Base-by-base conservation (phyloP, 2,888 invertebrate genomes). In the Zygogramma bicolorata region DNA sequence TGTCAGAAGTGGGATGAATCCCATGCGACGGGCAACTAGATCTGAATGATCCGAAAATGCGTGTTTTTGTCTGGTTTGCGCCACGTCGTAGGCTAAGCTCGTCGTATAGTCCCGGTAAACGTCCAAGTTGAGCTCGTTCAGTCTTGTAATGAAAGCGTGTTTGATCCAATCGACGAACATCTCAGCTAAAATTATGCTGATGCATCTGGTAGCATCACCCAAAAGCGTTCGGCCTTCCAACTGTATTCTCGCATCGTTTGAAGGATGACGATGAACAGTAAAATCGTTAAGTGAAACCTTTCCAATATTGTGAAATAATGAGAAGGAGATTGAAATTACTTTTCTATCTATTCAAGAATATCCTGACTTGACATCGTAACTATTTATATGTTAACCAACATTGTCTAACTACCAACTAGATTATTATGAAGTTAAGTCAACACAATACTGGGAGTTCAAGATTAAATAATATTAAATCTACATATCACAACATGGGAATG, bases 241-340 rank as follows among this genome's bases (percentile, higher is more conserved):
- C 94, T 93, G 82, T 97, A 98, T 84, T 98, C 99, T 82, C 97
- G 96, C 97, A 99, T 97, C 38, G 99, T 99, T 86, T 99, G 96
- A 65, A 99, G 89, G 46, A 97, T 95, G 6, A 99, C 99, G 67
- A 98, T 95, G 76, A 97, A 93, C 0, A 99, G 90, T 3, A 99
- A 89, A 61, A 98, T 93, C 7, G 95, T 92, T 42, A 98, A 89
- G 86, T 99, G 99, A 81, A 99, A 97, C 27, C 99, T 90, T 88
- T 99, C 99, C 66, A n/a, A n/a, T n/a, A n/a, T n/a, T n/a, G n/a
- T n/a, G n/a, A n/a, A n/a, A n/a, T n/a, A n/a, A n/a, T n/a, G n/a
- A n/a, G n/a, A n/a, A n/a, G n/a, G n/a, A n/a, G n/a, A n/a, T n/a
- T n/a, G n/a, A n/a, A n/a, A n/a, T n/a, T n/a, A n/a, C n/a, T n/a